Base-by-base conservation (phyloP, 2,113 vertebrate species). In the Petroica traversi region DNA sequence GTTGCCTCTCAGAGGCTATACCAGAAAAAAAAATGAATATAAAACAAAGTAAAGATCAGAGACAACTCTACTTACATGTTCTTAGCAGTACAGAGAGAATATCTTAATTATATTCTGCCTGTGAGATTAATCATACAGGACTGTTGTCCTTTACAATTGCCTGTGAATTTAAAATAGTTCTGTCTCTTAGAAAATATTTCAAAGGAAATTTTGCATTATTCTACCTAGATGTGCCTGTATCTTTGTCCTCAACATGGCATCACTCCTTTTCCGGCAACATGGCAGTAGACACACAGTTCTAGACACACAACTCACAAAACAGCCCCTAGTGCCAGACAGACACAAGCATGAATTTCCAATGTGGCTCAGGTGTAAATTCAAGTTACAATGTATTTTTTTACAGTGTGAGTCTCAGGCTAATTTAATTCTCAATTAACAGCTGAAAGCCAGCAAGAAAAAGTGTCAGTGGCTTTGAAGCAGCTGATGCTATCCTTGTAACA, bases 21-120 rank as follows among this genome's bases (percentile, higher is more conserved):
- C n/a, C 41, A 92, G 81, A 11, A 61, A 79, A 74, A 92, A 52
- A 62, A n/a, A 38, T n/a, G n/a, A 34, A 31, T 62, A 90, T 86
- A 46, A 95, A 94, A 78, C 25, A 41, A 92, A 93, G 63, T 58
- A 68, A 83, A 91, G 91, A 95, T 96, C 89, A 94, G 94, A 94
- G 59, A 36, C 58, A 73, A 26, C 12, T 83, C 62, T 77, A 80
- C 85, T 90, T 93, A 71, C 46, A 36, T 20, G 28, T 90, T 72
- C 75, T 79, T 83, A 95, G 57, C 73, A 64, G 86, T 87, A 93
- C 54, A 74, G 64, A 73, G 62, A 62, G 41, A 90, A 80, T 91
- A 84, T 75, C 88, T 91, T 95, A 46, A 86, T 89, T 95, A 74
- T 54, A 61, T 80, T 94, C 83, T 58, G 58, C 63, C 75, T 59